A percentile compares a stretch with the other conserved stretches of the same genome.
phyloP scores from a whole-genome alignment of 2,888 invertebrate genomes.

The Tanypteryx hageni region DNA sequence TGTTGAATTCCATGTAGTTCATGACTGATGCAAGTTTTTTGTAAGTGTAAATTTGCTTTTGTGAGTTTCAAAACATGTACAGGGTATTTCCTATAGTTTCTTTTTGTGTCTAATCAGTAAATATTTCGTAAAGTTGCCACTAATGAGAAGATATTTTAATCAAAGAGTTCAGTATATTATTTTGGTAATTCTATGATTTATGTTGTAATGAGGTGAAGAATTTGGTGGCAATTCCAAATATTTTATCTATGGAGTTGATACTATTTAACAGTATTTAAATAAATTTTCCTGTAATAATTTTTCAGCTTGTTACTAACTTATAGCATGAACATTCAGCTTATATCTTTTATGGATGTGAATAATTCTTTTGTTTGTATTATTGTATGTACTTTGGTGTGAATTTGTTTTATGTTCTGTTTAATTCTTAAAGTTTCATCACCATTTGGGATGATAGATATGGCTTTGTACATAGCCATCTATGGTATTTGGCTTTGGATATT shows the following conservation, averaged over 20 bases:
- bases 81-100: no score
- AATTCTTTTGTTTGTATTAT: not conserved
- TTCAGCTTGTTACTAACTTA: constrained; percentile 4
- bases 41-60: no score
- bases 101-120: no score
- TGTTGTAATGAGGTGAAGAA: not conserved
- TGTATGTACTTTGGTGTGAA: not conserved
- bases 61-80: no score
- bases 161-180: no score
- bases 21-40: no score
- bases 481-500: no score
- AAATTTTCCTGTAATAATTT: not conserved
- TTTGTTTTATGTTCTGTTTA: not conserved
- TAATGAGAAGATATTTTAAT: no score
- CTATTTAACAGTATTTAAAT: not conserved
- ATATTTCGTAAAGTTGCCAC: no score
- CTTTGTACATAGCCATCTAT: not conserved
- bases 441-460: not conserved
- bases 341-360: not conserved
- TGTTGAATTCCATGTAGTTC: no score
- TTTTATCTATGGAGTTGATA: not conserved
- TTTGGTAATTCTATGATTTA: not conserved
- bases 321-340: not conserved
- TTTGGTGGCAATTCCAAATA: not conserved
- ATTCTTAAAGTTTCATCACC: not conserved